Evolutionary conservation across 2,113 vertebrate genomes (phyloP), one percentile per base, ranked within the genome.

Genomic region (Cyphomyrus discorhynchus): DNA sequence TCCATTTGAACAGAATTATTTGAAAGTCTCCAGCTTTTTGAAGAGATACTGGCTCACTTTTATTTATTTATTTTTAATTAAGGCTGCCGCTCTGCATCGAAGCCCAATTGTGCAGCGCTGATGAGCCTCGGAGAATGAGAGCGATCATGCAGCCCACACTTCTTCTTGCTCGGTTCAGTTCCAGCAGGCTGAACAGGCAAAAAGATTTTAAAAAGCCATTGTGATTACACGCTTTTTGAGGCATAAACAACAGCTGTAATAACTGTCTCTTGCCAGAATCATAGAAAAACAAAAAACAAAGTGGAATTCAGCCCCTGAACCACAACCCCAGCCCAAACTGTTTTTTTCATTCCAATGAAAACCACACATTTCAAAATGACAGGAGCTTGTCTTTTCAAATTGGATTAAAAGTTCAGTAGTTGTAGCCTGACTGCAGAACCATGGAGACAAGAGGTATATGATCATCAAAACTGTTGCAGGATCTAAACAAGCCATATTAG

Each of bases 161-260:
- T 9, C 24, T 42, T 52, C 46, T 31, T 50, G 84, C 47, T 13
- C 83, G 1, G 21, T n/a, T 86, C 24, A n/a, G n/a, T 86, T 86
- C 49, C 49, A 50, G 85, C 50, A 31, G 35, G 85, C 24, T 56
- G 11, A 47, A 86, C 21, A n/a, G 31, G 31, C 8, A 86, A 86
- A 86, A 47, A 86, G 47, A 27, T 50, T 24, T 13, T 3, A 17
- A 52, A 27, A 87, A 35, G 50, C 47, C 85, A 50, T 6, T 19
- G 50, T 56, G 49, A 87, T 87, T 87, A 42, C 50, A 19, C 1
- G 47, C 85, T 1, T 35, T 56, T 39, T 53, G 50, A 56, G n/a
- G 50, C 85, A 52, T 87, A 86, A 86, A 49, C 85, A 53, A 87
- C 85, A 87, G 85, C 85, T 53, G 50, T 56, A 87, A 87, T 27